Percentiles rank a stretch among this genome's conserved stretches.
Conservation (phyloP, 2,113 vertebrate species). For the Tympanuchus pallidicinctus region DNA sequence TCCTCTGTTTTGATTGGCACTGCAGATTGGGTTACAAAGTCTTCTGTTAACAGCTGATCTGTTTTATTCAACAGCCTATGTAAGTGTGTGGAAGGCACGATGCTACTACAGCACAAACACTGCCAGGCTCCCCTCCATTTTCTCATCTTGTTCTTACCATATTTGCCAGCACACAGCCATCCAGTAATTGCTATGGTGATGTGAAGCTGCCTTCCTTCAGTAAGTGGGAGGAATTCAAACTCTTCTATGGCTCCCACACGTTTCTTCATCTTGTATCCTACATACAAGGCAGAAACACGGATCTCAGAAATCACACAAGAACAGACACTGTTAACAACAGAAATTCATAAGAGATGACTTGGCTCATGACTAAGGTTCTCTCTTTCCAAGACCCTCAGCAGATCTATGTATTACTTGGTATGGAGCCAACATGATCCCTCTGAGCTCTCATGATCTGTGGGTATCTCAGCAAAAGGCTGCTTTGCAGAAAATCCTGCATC, state of each 20-base stretch:
- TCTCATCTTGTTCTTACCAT: slow-evolving; percentile 81
- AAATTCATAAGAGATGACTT: neutral
- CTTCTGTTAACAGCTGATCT: rapidly evolving
- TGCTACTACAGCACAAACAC: neutral
- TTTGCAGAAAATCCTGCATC: neutral
- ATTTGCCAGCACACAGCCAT: slow-evolving; percentile 94
- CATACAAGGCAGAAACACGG: neutral
- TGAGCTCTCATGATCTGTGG: neutral
- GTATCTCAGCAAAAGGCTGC: neutral
- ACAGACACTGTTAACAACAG: neutral
- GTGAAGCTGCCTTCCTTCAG: slow-evolving; percentile 89
- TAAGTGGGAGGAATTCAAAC: slow-evolving; percentile 94
- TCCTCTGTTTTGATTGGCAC: neutral
- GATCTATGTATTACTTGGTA: neutral
- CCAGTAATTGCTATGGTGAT: slow-evolving; percentile 93
- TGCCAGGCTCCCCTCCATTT: neutral
- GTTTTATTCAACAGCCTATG: neutral
- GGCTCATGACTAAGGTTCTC: neutral
- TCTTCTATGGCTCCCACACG: slow-evolving; percentile 96
- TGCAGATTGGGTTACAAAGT: neutral
- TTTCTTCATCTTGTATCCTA: slow-evolving; percentile 99
- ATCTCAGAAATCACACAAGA: neutral
- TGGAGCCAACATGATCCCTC: neutral
- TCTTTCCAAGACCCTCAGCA: neutral
- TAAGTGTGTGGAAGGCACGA: neutral